Conservation (phyloP, 2,113 vertebrate genomes). For the Onychorhynchus coronatus region DNA sequence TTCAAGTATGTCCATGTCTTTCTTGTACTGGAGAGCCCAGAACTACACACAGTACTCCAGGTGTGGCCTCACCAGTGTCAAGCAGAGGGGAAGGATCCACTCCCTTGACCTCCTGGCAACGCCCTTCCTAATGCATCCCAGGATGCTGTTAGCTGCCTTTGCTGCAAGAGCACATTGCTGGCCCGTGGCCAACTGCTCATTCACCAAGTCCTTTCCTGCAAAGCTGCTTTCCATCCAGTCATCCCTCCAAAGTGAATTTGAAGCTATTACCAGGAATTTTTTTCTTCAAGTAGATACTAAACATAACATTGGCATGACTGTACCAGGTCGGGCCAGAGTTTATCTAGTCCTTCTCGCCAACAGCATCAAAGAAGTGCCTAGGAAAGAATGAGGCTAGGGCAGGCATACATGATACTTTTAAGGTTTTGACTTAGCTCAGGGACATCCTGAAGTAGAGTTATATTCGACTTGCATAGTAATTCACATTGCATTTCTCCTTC, state of each 20-base stretch:
- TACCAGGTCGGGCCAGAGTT: neutral
- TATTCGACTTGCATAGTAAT: neutral
- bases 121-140: neutral
- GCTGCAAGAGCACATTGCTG: neutral
- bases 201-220: neutral
- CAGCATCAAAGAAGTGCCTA: neutral
- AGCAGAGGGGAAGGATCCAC: neutral
- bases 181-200: neutral
- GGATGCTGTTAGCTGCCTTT: neutral
- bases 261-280: neutral
- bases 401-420: neutral
- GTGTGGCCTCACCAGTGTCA: neutral
- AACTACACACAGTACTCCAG: neutral
- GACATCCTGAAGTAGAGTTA: neutral
- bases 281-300: neutral
- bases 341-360: neutral
- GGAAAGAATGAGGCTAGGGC: neutral
- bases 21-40: neutral
- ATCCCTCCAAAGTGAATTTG: neutral
- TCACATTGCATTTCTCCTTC: neutral
- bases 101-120: neutral
- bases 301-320: neutral
- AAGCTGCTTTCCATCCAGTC: neutral
- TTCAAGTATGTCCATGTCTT: neutral
- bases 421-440: neutral